These are phyloP conservation scores for Paralvinella palmiformis DNA, from an alignment of 1,140 invertebrate genomes.

Conservation along the genomic window DNA sequence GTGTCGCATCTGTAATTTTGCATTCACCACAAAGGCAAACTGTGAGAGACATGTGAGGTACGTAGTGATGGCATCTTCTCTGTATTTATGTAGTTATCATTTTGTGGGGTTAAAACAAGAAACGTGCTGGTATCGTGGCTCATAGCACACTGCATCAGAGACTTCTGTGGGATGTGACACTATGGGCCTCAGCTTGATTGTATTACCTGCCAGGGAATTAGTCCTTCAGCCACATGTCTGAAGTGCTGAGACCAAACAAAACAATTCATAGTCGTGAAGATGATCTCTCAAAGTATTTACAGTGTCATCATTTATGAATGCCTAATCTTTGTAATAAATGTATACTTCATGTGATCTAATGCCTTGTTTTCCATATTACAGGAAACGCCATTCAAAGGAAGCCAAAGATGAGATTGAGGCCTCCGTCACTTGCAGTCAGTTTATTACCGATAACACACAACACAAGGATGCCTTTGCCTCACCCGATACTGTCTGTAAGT, in stretches of 20 bases:
- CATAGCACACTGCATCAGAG: too few relatives aligned
- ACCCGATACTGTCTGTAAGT: constrained; percentile 51
- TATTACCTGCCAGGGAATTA: too few relatives aligned
- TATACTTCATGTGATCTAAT: too few relatives aligned
- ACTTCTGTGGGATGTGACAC: too few relatives aligned
- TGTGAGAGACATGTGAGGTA: constrained; percentile 65
- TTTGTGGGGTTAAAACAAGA: not conserved
- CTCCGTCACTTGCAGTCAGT: constrained; percentile 71
- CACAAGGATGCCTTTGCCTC: constrained; percentile 28
- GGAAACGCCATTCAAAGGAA: constrained; percentile 74
- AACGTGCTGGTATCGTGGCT: too few relatives aligned
- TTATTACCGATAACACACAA: constrained; percentile 62
- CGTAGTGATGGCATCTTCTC: constrained; percentile 6
- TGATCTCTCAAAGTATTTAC: too few relatives aligned
- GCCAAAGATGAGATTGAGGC: constrained; percentile 78
- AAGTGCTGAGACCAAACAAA: too few relatives aligned
- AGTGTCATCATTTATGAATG: too few relatives aligned
- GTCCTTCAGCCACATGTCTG: too few relatives aligned
- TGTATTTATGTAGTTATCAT: not conserved
- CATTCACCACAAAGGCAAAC: constrained; percentile 91
- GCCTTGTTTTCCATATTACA: constrained; percentile 21
- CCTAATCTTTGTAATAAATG: too few relatives aligned
- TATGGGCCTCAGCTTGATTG: too few relatives aligned
- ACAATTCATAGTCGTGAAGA: too few relatives aligned
- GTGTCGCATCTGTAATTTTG: constrained; percentile 86